A percentile compares a stretch with the other conserved stretches of the same genome.
These are phyloP conservation scores for Psilopogon haemacephalus DNA, from an alignment of 2,113 vertebrate genomes.

Conservation along the genomic window DNA sequence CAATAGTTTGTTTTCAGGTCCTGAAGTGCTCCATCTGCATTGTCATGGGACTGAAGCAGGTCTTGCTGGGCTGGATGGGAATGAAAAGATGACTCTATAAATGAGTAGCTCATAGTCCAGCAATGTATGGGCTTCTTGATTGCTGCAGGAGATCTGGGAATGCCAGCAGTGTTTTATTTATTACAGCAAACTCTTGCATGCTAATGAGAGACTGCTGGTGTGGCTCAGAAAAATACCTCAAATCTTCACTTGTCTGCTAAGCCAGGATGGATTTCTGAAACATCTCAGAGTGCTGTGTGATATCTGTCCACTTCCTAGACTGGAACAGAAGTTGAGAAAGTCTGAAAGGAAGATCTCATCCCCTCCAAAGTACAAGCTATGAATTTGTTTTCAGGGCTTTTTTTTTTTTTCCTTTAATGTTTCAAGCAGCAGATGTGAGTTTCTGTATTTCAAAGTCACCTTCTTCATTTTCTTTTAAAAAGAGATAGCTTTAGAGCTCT, in stretches of 20 bases:
- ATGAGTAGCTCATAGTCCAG: not conserved
- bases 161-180: not conserved
- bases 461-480: not conserved
- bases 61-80: slow-evolving; percentile 9
- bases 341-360: not conserved
- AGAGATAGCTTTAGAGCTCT: not conserved
- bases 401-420: not conserved
- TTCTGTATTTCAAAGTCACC: not conserved
- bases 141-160: not conserved
- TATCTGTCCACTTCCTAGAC: not conserved
- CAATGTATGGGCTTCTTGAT: not conserved
- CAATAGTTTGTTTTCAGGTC: slow-evolving; percentile 12
- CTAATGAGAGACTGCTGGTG: not conserved
- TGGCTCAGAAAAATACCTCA: not conserved
- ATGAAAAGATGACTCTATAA: not conserved
- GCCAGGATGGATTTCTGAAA: not conserved
- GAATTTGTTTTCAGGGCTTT: not conserved
- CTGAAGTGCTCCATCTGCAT: not conserved
- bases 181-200: not conserved
- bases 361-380: not conserved
- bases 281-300: not conserved
- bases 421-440: not conserved
- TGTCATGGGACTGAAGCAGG: not conserved
- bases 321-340: not conserved
- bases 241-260: not conserved